Evolutionary conservation across 1,140 invertebrate genomes (phyloP).

Genomic region (Amphibalanus amphitrite): DNA sequence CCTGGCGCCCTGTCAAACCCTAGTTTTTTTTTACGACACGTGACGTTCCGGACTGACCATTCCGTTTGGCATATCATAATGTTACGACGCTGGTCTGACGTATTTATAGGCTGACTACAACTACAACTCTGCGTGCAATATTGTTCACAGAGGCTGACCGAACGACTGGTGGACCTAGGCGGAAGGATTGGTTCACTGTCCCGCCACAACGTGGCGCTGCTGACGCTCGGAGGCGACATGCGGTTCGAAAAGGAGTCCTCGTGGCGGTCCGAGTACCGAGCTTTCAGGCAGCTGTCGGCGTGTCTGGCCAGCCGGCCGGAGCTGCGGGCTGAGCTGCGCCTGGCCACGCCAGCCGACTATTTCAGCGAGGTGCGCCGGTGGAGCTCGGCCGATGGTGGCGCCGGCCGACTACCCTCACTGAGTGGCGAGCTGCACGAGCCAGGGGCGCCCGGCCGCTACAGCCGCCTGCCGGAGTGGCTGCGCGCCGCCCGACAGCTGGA

Average conservation of each 20-base stretch:
- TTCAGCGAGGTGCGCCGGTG: slow-evolving; percentile 51
- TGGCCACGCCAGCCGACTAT: slow-evolving; percentile 79
- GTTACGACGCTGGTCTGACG: too few species aligned
- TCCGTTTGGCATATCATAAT: too few species aligned
- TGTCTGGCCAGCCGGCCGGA: slow-evolving; percentile 58
- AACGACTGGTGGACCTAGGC: slow-evolving; percentile 69
- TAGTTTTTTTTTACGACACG: too few species aligned
- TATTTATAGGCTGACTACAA: too few species aligned
- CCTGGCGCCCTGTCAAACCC: too few species aligned
- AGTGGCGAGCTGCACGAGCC: slow-evolving; percentile 92
- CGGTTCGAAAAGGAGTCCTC: slow-evolving; percentile 74
- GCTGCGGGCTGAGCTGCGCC: slow-evolving; percentile 53
- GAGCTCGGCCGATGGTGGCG: slow-evolving; percentile 4
- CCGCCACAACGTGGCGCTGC: slow-evolving; percentile 70
- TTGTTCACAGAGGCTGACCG: slow-evolving; percentile 54
- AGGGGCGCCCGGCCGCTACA: slow-evolving; percentile 95
- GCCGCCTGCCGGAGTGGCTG: slow-evolving; percentile 82
- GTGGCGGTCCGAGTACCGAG: slow-evolving; percentile 81
- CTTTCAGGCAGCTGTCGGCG: slow-evolving; percentile 70
- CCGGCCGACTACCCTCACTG: slow-evolving; percentile 48
- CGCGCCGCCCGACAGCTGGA: slow-evolving; percentile 70
- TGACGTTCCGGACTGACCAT: too few species aligned
- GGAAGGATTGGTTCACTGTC: slow-evolving; percentile 69
- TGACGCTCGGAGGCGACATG: slow-evolving; percentile 77
- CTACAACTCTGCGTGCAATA: too few species aligned